These are phyloP conservation scores for Mercenaria mercenaria DNA, from an alignment of 1,140 invertebrate genomes.

Conservation along the genomic window DNA sequence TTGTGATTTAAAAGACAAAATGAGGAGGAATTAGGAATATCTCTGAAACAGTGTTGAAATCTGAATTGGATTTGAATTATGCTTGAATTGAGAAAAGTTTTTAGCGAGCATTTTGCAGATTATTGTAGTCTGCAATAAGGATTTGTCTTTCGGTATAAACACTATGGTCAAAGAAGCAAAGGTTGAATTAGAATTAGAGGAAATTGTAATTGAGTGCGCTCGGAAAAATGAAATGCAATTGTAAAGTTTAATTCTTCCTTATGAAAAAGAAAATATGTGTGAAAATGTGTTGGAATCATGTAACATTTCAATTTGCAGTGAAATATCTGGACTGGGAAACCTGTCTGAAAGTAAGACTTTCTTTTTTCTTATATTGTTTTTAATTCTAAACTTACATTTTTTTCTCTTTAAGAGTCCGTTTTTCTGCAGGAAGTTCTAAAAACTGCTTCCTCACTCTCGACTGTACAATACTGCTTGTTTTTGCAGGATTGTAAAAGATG, in stretches of 20 bases:
- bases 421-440: neutral
- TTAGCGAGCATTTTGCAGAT: neutral
- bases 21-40: neutral
- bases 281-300: constrained; percentile 48
- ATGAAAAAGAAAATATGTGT: constrained; percentile 37
- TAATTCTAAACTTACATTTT: neutral
- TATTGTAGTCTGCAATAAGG: neutral
- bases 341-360: constrained; percentile 53
- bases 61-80: neutral
- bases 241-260: no score
- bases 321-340: constrained; percentile 42
- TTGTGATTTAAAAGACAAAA: neutral
- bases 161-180: no score
- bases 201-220: no score
- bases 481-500: no score
- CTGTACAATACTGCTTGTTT: neutral
- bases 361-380: neutral
- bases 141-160: no score
- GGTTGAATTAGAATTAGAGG: no score
- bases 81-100: neutral
- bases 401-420: neutral
- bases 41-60: neutral
- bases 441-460: neutral
- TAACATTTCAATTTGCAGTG: constrained; percentile 47
- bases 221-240: no score